Base-by-base conservation (phyloP, 2,888 invertebrate species). In the Diachrysia chrysitis region DNA sequence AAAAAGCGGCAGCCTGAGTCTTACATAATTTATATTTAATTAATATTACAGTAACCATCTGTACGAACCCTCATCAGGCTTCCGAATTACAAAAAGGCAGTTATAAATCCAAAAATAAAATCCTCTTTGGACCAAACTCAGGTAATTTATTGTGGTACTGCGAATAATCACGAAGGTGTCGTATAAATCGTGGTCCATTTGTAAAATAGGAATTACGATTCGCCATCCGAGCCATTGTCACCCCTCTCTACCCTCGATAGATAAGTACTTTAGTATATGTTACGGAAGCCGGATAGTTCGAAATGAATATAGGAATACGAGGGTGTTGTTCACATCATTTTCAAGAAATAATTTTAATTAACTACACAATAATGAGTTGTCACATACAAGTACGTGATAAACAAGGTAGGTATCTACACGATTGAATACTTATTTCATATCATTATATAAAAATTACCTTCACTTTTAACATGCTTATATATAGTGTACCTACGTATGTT, bases 141-240 rank as follows among this genome's bases (percentile, higher is more conserved):
- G 90, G 93, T 93, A 94, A 95, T 95, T 95, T 95, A 95, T 94
- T 89, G 91, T 88, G 86, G 87, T 88, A 88, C 85, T 87, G 87
- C 87, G 94, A 92, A 95, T 95, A 95, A 95, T 95, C 95, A 95
- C 90, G 80, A 82, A 91, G 93, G 93, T 93, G 94, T 90, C 94
- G 93, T 90, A 95, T 95, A 95, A 95, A 95, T 95, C 90, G 91
- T 92, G 90, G 86, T 87, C 93, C 95, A 93, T 95, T 95, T 95
- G 94, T 94, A 93, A 94, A 95, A 95, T 94, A 93, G 92, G 94
- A 91, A 94, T 94, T 93, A 93, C 93, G 90, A 85, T 83, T 89
- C 87, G 83, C 88, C 87, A 82, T 86, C 83, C 84, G 80, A 84
- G 86, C 79, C 83, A 88, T 89, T 92, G 92, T 93, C 93, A 86